Percentiles rank a stretch among this genome's conserved stretches.
phyloP scores from a whole-genome alignment of 2,113 vertebrate species.

The Electrona antarctica region DNA sequence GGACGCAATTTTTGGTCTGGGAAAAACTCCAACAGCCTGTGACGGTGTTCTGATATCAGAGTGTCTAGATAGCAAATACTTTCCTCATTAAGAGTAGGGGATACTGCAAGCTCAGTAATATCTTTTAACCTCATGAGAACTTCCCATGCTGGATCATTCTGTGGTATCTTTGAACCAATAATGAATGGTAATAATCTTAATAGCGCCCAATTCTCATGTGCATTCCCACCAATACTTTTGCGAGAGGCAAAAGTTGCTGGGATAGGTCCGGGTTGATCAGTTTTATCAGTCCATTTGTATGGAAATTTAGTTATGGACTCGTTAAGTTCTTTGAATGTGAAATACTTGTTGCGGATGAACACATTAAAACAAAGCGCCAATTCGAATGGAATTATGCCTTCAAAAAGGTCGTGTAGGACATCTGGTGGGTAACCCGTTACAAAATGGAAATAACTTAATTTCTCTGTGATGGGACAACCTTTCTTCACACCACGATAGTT shows the following conservation, averaged over 20 bases:
- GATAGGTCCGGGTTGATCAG: background rate
- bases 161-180: no score
- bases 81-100: background rate
- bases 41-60: conserved; percentile 24
- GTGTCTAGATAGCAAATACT: conserved; percentile 25
- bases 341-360: background rate
- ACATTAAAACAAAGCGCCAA: conserved; percentile 5
- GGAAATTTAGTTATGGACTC: conserved; percentile 9
- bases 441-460: background rate
- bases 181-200: no score
- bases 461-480: conserved; percentile 22
- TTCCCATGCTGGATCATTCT: no score
- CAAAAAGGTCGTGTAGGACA: no score
- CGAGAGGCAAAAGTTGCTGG: no score
- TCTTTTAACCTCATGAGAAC: no score
- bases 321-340: background rate
- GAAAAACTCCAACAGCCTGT: conserved; percentile 20
- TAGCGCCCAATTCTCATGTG: no score
- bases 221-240: no score
- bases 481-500: conserved; percentile 34
- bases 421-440: no score
- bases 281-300: conserved; percentile 20
- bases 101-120: no score
- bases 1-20: conserved; percentile 17
- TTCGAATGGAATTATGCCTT: conserved; percentile 10